Evolutionary conservation across 2,797 vertebrate genomes (phyloP).

Genomic region (Hipposideros larvatus): DNA sequence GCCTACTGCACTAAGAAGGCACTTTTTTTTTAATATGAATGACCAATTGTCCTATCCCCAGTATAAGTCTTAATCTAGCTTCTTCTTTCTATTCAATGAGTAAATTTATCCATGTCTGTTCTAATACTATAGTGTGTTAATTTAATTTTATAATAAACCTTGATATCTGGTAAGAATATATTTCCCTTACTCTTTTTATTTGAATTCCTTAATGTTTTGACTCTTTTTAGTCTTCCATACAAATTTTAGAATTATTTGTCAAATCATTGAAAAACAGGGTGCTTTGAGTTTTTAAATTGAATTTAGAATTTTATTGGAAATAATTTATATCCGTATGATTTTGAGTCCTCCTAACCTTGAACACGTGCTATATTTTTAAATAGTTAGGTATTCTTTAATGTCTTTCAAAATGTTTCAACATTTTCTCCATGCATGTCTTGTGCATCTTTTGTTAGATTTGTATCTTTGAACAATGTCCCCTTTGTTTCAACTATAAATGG

Average conservation of each 20-base stretch:
- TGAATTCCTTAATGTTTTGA: not conserved
- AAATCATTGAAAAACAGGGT: not conserved
- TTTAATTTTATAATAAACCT: not conserved
- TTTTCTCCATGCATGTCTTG: not conserved
- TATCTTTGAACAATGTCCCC: not conserved
- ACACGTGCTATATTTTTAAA: not conserved
- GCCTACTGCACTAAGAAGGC: no score
- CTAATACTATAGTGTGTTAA: not conserved
- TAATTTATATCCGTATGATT: not conserved
- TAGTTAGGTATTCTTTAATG: not conserved
- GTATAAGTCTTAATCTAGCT: not conserved
- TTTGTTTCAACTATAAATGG: not conserved
- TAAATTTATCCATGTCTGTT: not conserved
- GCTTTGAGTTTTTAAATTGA: not conserved
- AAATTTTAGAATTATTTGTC: constrained; percentile 14
- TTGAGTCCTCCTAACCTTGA: not conserved
- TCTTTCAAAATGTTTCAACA: not conserved
- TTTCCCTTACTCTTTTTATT: not conserved
- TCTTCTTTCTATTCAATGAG: not conserved
- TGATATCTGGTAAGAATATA: not conserved
- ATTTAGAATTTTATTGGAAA: not conserved
- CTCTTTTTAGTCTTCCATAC: not conserved
- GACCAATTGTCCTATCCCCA: not conserved
- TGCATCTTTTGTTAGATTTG: not conserved
- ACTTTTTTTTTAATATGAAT: not conserved